phyloP scores from a whole-genome alignment of 2,113 vertebrate genomes.

The Numenius arquata region DNA sequence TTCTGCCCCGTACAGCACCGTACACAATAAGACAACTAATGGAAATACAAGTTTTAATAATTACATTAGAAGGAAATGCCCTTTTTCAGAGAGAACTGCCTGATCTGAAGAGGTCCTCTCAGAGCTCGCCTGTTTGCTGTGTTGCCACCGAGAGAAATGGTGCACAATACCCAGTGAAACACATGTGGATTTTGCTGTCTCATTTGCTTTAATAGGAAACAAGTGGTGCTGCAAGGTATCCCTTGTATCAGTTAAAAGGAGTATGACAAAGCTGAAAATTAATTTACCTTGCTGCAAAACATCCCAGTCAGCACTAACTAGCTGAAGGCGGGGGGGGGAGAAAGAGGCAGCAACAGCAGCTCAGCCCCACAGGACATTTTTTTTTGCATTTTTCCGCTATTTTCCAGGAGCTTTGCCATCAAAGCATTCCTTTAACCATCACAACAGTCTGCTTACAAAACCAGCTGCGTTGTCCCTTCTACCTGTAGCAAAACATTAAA shows the following conservation, averaged over 20 bases:
- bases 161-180: neutral
- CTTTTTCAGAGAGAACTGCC: neutral
- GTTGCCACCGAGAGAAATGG: neutral
- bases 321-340: neutral
- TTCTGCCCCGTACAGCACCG: neutral
- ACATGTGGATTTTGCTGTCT: neutral
- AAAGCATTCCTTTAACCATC: slow-evolving; percentile 9
- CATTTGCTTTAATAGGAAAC: neutral
- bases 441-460: slow-evolving; percentile 17
- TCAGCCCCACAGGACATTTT: neutral
- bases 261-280: neutral
- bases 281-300: slow-evolving; percentile 14
- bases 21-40: neutral
- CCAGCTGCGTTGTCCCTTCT: neutral
- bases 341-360: neutral
- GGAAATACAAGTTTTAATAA: neutral
- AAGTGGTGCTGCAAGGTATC: neutral
- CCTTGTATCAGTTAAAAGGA: neutral
- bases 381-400: neutral
- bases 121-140: neutral
- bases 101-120: neutral
- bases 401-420: slow-evolving; percentile 41
- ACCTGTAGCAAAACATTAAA: neutral
- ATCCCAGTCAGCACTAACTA: neutral
- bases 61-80: neutral